Evolutionary conservation across 1,140 invertebrate genomes (phyloP).

Genomic region (Oryzaephilus surinamensis): DNA sequence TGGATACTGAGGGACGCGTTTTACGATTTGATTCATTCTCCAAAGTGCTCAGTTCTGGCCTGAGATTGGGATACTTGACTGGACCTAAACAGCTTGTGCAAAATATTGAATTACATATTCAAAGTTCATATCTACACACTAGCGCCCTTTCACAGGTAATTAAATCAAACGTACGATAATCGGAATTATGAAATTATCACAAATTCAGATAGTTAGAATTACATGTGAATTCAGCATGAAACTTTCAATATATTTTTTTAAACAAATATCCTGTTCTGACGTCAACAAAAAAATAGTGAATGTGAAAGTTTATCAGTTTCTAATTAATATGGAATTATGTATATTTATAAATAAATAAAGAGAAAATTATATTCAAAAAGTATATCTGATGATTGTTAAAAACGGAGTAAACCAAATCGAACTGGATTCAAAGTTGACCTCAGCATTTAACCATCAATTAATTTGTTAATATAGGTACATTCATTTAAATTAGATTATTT

Average conservation of each 20-base stretch:
- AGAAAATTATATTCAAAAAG: background rate
- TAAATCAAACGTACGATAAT: too few relatives aligned
- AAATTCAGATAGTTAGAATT: background rate
- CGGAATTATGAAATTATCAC: conserved; percentile 3
- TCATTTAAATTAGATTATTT: conserved; percentile 4
- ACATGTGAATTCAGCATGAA: background rate
- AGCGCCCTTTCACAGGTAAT: conserved; percentile 62
- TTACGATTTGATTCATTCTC: conserved; percentile 71
- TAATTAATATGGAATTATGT: background rate
- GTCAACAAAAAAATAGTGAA: too few relatives aligned
- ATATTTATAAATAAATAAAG: background rate
- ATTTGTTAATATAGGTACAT: too few relatives aligned
- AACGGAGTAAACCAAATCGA: conserved; percentile 1
- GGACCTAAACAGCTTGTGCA: conserved; percentile 51
- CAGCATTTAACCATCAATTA: conserved; percentile 2
- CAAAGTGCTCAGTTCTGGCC: conserved; percentile 63
- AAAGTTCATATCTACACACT: conserved; percentile 60
- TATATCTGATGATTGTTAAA: background rate
- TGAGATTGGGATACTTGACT: conserved; percentile 60
- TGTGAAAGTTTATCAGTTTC: too few relatives aligned
- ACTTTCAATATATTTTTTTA: background rate
- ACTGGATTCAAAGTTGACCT: conserved; percentile 5
- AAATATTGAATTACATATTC: conserved; percentile 56
- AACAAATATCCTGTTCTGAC: background rate
- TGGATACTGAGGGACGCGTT: conserved; percentile 67